Conservation (phyloP, 2,113 vertebrate species). For the Pardalotus punctatus region DNA sequence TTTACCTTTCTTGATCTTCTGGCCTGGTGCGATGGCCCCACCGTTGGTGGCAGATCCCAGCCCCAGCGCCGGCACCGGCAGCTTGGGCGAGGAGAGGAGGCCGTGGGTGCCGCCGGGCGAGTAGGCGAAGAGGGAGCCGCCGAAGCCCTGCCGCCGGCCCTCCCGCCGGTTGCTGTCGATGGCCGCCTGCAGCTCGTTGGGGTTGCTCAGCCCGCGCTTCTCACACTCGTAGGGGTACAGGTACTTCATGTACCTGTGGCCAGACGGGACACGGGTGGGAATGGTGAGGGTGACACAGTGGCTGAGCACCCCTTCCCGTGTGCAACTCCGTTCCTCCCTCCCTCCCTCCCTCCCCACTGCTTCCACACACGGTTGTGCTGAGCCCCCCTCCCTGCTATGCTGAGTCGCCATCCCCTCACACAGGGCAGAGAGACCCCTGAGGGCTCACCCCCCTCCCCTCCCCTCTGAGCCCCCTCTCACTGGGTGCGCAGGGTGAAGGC, state of each 20-base stretch:
- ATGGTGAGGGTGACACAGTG: accelerated
- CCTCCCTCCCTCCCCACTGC: not conserved
- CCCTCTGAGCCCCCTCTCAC: slow-evolving; percentile 84
- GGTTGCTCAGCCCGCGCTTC: slow-evolving; percentile 91
- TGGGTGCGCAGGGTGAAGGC: slow-evolving; percentile 98
- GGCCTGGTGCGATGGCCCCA: slow-evolving; percentile 75
- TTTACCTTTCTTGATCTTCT: slow-evolving; percentile 95
- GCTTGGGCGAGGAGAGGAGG: slow-evolving; percentile 90
- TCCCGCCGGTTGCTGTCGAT: slow-evolving; percentile 96
- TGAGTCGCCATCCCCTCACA: accelerated
- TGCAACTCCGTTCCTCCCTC: not conserved
- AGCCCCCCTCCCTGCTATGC: not conserved
- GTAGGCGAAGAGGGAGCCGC: slow-evolving; percentile 90
- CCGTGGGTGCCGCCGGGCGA: slow-evolving; percentile 86
- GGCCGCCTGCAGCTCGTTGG: slow-evolving; percentile 94
- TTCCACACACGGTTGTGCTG: not conserved
- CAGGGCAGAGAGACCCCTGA: not conserved
- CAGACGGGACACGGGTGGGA: accelerated
- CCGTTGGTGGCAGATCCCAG: slow-evolving; percentile 84
- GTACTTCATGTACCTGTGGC: slow-evolving; percentile 95
- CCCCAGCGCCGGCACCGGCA: slow-evolving; percentile 77
- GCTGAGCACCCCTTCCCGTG: not conserved
- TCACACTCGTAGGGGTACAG: slow-evolving; percentile 98
- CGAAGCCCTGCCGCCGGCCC: slow-evolving; percentile 91
- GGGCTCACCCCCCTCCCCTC: not conserved